These are phyloP conservation scores for Oegoconia quadripuncta DNA, from an alignment of 2,888 invertebrate genomes.

Conservation along the genomic window DNA sequence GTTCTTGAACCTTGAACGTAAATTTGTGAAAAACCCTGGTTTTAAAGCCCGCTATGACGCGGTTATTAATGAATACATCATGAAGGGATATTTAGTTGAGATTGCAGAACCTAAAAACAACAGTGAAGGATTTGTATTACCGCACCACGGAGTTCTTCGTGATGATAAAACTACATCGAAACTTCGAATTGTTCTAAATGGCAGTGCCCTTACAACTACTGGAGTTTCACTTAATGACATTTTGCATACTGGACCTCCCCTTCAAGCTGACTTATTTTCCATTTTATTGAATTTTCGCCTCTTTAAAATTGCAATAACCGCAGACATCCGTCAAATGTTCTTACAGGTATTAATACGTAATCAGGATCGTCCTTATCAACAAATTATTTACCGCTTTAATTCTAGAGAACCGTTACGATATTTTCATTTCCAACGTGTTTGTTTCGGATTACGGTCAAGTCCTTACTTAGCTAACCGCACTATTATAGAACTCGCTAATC, in stretches of 20 bases:
- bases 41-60: background rate
- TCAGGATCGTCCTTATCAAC: background rate
- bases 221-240: constrained; percentile 1
- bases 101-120: background rate
- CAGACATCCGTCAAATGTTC: constrained; percentile 8
- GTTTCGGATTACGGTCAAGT: constrained; percentile 4
- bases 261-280: constrained; percentile 3
- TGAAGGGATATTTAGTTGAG: constrained; percentile 7
- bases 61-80: constrained; percentile 6
- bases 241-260: background rate
- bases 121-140: background rate
- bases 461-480: constrained; percentile 7
- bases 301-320: background rate
- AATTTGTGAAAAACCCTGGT: background rate
- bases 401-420: background rate
- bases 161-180: background rate
- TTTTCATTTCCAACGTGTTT: constrained; percentile 2
- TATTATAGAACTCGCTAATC: constrained; percentile 1
- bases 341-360: background rate
- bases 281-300: constrained; percentile 4
- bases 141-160: background rate
- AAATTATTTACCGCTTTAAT: constrained; percentile 2
- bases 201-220: background rate
- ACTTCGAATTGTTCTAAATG: background rate
- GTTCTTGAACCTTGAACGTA: background rate